These are phyloP conservation scores for Oncorhynchus nerka DNA, from an alignment of 2,113 vertebrate species.

Conservation along the genomic window DNA sequence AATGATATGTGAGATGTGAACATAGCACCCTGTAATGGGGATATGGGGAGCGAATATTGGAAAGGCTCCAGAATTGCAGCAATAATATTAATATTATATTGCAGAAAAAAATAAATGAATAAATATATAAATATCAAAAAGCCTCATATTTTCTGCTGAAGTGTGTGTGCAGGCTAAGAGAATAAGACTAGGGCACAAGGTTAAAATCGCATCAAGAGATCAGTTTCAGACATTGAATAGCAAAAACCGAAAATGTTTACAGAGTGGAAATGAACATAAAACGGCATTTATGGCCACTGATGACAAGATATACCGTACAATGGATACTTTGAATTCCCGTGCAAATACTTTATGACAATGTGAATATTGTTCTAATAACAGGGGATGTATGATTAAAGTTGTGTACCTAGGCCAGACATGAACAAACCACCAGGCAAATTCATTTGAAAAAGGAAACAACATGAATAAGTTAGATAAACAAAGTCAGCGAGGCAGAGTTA, in stretches of 20 bases:
- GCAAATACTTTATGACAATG: background rate
- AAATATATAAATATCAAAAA: slow-evolving; percentile 68
- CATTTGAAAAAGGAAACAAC: background rate
- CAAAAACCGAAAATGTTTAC: background rate
- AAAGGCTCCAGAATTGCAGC: slow-evolving; percentile 74
- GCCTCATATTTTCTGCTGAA: slow-evolving; percentile 27
- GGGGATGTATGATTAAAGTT: too few species aligned
- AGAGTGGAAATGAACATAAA: background rate
- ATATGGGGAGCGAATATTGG: slow-evolving; percentile 57
- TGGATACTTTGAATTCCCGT: background rate
- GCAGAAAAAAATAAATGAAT: slow-evolving; percentile 52
- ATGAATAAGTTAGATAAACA: background rate
- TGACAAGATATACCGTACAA: background rate
- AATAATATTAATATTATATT: slow-evolving; percentile 74
- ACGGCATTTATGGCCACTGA: background rate
- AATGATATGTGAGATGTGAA: slow-evolving; percentile 58
- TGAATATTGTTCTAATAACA: too few species aligned
- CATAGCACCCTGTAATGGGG: slow-evolving; percentile 64
- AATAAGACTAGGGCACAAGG: background rate
- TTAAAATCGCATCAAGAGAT: background rate
- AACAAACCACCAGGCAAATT: background rate
- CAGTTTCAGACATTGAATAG: background rate
- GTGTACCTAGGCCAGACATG: background rate
- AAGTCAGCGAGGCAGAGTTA: background rate
- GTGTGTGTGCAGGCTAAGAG: background rate